Base-by-base conservation (phyloP, 1,140 invertebrate species). In the Cydia splendana region DNA sequence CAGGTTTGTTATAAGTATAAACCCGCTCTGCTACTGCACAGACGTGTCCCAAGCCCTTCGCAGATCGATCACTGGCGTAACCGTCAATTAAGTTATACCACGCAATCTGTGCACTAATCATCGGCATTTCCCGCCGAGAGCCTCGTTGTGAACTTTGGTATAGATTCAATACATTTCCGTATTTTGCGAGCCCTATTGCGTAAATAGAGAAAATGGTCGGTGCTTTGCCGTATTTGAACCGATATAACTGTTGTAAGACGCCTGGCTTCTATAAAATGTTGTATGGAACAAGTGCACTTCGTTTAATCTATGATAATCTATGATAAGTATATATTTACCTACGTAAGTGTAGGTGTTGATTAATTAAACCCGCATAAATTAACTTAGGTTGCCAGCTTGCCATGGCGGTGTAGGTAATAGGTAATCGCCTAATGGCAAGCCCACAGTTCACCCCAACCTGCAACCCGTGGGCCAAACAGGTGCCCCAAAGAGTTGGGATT, bases 51-150 rank as follows among this genome's bases (percentile, higher is more conserved):
- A 18, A 71, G 34, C 67, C 67, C 67, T 71, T 24, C 75, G 62
- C 83, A 85, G 81, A 87, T 88, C 85, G 85, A 87, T 88, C 85
- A 81, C 81, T 84, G 80, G 75, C 62, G 18, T 76, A 87, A 85
- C 84, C 85, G 78, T 80, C 83, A 89, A 90, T 89, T 91, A 91
- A 84, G 81, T 79, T 84, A 83, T 83, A 81, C 51, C 75, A 76
- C 75, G 79, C 76, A 79, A 81, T 80, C 80, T 82, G 76, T 76
- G 65, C 77, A 78, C 83, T 82, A 84, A 84, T 82, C 82, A 78
- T 77, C 77, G 77, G 20, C 57, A 62, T 62, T 71, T 71, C 67
- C 65, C 67, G 67, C 34, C 67, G 67, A 71, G 67, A 42, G 30
- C n/a, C 67, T 71, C 67, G 67, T 71, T 71, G 67, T 71, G 67